Evolutionary conservation across 2,113 vertebrate genomes (phyloP).

Genomic region (Verasper variegatus): DNA sequence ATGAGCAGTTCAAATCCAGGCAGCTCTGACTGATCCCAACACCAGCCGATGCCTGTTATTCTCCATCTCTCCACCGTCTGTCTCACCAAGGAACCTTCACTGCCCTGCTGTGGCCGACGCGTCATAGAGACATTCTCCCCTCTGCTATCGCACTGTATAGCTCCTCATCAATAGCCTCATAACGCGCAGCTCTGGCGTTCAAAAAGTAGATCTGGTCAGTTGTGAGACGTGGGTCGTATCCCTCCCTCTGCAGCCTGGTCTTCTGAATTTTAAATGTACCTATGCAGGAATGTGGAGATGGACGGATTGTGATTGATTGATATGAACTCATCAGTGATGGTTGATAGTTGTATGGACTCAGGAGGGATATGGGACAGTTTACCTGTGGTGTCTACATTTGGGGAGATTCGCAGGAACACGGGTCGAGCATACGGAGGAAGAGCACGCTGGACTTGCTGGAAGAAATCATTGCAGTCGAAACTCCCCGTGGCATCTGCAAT

Average conservation of each 20-base stretch:
- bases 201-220: slow-evolving; percentile 89
- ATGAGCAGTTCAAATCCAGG: slow-evolving; percentile 44
- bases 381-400: slow-evolving; percentile 92
- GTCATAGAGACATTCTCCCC: slow-evolving; percentile 84
- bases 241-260: slow-evolving; percentile 89
- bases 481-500: slow-evolving; percentile 83
- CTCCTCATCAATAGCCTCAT: slow-evolving; percentile 83
- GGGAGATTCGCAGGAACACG: slow-evolving; percentile 89
- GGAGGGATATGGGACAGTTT: not conserved
- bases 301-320: not conserved
- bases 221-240: slow-evolving; percentile 86
- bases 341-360: not conserved
- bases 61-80: slow-evolving; percentile 23
- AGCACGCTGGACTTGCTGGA: slow-evolving; percentile 84
- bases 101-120: not conserved
- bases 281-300: slow-evolving; percentile 45
- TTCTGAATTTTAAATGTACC: slow-evolving; percentile 97
- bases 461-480: slow-evolving; percentile 83
- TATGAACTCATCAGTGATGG: not conserved
- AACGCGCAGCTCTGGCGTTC: slow-evolving; percentile 83
- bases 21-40: slow-evolving; percentile 19
- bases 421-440: slow-evolving; percentile 91
- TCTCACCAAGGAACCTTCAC: slow-evolving; percentile 20
- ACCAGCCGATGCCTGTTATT: not conserved
- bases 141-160: slow-evolving; percentile 81